Conservation (phyloP, 2,888 invertebrate genomes). For the Eilema depressum region DNA sequence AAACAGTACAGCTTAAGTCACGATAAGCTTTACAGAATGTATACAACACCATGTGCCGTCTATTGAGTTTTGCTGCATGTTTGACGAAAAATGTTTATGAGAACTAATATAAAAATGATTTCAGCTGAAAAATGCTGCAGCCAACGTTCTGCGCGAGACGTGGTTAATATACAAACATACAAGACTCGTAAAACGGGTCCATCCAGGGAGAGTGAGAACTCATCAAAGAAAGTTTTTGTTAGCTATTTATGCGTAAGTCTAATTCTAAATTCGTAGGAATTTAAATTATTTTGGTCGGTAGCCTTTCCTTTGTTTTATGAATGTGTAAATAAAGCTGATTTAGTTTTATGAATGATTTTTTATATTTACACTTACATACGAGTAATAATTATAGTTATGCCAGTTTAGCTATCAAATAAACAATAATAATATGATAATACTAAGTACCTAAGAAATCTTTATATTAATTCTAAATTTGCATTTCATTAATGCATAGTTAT, state of each 20-base stretch:
- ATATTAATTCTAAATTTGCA: neutral
- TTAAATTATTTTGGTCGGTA: neutral
- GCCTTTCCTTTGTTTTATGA: neutral
- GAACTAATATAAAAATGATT: slow-evolving; percentile 55
- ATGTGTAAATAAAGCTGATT: neutral
- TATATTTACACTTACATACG: neutral
- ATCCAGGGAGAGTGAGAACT: slow-evolving; percentile 97
- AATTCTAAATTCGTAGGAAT: neutral
- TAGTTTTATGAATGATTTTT: neutral
- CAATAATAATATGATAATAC: neutral
- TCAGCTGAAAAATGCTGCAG: slow-evolving; percentile 99
- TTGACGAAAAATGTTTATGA: slow-evolving; percentile 23
- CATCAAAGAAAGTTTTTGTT: slow-evolving; percentile 99
- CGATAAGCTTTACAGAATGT: slow-evolving; percentile 41
- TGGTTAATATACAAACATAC: slow-evolving; percentile 99
- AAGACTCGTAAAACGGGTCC: slow-evolving; percentile 98
- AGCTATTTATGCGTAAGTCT: slow-evolving; percentile 99
- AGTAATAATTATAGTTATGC: neutral
- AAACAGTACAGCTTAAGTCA: slow-evolving; percentile 38
- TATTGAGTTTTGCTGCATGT: slow-evolving; percentile 25
- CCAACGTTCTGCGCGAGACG: slow-evolving; percentile 99
- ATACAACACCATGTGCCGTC: slow-evolving; percentile 50
- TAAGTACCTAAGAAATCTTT: neutral
- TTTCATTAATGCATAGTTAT: neutral
- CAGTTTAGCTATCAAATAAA: neutral